Evolutionary conservation across 2,113 vertebrate genomes (phyloP).

Genomic region (Gavia stellata): DNA sequence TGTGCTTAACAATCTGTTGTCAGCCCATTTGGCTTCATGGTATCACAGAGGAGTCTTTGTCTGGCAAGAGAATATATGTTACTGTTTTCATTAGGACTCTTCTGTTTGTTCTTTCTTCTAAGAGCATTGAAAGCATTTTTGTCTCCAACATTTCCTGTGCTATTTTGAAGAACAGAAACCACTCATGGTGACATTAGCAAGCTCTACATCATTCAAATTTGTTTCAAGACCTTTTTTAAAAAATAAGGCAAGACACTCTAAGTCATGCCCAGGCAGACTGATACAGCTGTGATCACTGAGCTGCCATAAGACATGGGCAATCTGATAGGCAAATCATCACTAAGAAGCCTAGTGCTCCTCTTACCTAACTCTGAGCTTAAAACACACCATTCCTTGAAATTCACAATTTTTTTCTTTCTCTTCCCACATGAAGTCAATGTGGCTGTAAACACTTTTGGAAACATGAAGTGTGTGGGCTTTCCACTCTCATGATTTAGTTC

Average conservation of each 20-base stretch:
- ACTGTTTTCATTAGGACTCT: not conserved
- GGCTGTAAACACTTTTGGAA: not conserved
- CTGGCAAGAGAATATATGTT: not conserved
- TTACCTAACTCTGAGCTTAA: not conserved
- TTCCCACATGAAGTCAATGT: not conserved
- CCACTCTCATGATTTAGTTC: not conserved
- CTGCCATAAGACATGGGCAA: not conserved
- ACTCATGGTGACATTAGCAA: not conserved
- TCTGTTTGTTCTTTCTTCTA: not conserved
- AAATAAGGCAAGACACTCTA: not conserved
- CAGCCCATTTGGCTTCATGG: not conserved
- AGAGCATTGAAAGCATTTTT: not conserved
- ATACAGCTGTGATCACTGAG: not conserved
- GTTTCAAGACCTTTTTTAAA: not conserved
- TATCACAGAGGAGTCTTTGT: not conserved
- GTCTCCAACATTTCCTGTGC: not conserved
- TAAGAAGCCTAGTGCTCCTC: not conserved
- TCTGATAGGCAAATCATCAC: not conserved
- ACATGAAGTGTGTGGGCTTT: not conserved
- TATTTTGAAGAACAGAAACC: not conserved
- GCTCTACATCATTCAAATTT: not conserved
- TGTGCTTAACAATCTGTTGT: not conserved
- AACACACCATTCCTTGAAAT: not conserved
- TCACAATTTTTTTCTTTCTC: not conserved
- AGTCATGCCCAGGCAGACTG: not conserved